Evolutionary conservation across 2,113 vertebrate species (phyloP).

Genomic region (Xerus inauris): DNA sequence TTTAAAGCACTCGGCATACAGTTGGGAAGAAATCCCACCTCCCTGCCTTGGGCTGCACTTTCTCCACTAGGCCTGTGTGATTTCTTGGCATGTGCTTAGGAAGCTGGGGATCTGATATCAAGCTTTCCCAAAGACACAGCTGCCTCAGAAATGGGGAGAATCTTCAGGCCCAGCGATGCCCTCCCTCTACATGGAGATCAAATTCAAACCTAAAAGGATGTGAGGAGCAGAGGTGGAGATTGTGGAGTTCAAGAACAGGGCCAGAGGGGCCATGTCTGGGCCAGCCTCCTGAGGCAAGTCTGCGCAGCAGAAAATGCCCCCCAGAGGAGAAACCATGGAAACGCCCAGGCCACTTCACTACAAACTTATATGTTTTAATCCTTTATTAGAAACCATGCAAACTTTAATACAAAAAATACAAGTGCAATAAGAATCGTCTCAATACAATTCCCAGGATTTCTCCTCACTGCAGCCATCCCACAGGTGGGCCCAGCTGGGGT

Average conservation of each 20-base stretch:
- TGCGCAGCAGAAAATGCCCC: constrained; percentile 70
- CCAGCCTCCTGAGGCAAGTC: constrained; percentile 79
- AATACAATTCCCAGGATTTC: constrained; percentile 81
- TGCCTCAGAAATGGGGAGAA: not conserved
- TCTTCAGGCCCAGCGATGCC: not conserved
- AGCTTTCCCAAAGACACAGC: not conserved
- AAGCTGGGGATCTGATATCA: not conserved
- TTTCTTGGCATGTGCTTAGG: not conserved
- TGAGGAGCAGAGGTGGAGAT: not conserved
- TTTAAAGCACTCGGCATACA: fast-evolving
- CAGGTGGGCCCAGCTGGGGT: not conserved
- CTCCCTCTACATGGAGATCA: not conserved
- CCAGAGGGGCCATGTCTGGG: not conserved
- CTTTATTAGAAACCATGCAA: constrained; percentile 94
- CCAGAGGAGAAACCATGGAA: constrained; percentile 70
- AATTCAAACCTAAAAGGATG: not conserved
- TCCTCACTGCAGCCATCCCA: constrained; percentile 66
- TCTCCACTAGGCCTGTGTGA: not conserved
- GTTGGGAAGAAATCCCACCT: not conserved
- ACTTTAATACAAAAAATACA: constrained; percentile 91
- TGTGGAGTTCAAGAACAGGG: not conserved
- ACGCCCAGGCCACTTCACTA: constrained; percentile 84
- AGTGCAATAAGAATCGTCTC: constrained; percentile 88
- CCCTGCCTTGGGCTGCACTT: not conserved
- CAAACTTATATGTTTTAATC: constrained; percentile 87